Base-by-base conservation (phyloP, 2,888 invertebrate genomes). In the Tridacna crocea region DNA sequence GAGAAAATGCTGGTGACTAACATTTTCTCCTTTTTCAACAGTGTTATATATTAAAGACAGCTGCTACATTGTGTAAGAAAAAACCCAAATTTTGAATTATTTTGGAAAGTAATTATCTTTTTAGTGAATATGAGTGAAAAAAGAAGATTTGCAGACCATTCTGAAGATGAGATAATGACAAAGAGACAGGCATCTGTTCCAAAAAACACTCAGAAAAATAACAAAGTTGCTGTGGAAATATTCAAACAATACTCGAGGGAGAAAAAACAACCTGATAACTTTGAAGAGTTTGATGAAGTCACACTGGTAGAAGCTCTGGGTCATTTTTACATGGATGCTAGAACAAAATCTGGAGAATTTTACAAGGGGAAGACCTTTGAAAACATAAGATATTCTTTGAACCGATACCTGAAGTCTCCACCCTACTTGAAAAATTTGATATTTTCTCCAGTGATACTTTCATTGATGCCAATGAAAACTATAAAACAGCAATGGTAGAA, bases 361-460 rank as follows among this genome's bases (percentile, higher is more conserved):
- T 70, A 48, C 48, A 70, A 70, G 48, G 70, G 47, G 8, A 10
- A 27, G 3, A 48, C 70, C 22, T 70, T 70, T 48, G 70, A 48
- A 24, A 70, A 70, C 24, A 27, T 70, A 24, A 47, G 70, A 22
- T 70, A 48, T 22, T 70, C 70, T 1, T 24, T 70, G 12, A 48
- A 47, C 36, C 47, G 70, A n/a, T 70, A 70, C 46, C 47, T 70
- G 17, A 70, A 70, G 48, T 70, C 48, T 8, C 48, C 36, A 11
- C 70, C 70, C 4, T 12, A n/a, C n/a, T 48, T 55, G 4, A 77
- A 58, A 72, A 72, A 0, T 47, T 77, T 60, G 77, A 77, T 70
- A 77, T 77, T 13, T 10, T 77, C 12, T n/a, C 13, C 26, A 36
- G 27, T 61, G 24, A 46, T 36, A 51, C 55, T 10, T 77, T 77